Evolutionary conservation across 2,113 vertebrate genomes (phyloP), one percentile per base, ranked within the genome.

Genomic region (Zosterops pallidus): DNA sequence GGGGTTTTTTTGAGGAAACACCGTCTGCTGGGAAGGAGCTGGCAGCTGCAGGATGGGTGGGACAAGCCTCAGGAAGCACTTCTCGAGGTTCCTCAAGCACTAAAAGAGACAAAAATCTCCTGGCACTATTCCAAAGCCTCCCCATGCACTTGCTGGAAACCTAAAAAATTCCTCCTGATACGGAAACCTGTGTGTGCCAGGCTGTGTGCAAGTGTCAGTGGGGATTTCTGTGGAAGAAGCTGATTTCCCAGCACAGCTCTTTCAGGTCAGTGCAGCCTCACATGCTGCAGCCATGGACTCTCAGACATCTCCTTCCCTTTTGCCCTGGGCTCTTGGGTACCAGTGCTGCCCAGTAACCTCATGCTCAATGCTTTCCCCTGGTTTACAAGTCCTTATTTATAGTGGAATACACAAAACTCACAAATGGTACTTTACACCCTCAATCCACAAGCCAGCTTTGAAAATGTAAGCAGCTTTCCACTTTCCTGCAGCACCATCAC

Each of bases 161-260:
- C 2, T 31, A 4, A 42, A 55, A 49, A 14, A 5, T 6, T 17
- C 50, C 17, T 55, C 26, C 31, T 1, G 5, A 2, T 4, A 3
- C 0, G 1, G 42, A 5, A 5, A 19, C 2, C 9, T 15, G 42
- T 3, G 63, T 9, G 25, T 29, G 70, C 17, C 70, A 57, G 26
- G 14, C n/a, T 1, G 1, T 12, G 57, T 8, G 55, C 4, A 6
- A 7, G 24, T 0, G 17, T 4, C 26, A 56, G 52, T 0, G 1
- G 63, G 57, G 35, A 9, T 59, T 60, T 26, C 20, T 9, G 47
- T 29, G 62, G 35, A 37, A 29, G 2, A 2, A 42, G 8, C 26
- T 24, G 59, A 23, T 59, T 77, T 70, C 50, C 47, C 83, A 83
- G 37, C 25, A n/a, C 0, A 0, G n/a, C 14, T 63, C 47, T 23